Conservation (phyloP, 2,797 vertebrate genomes). For the Pempheris klunzingeri region DNA sequence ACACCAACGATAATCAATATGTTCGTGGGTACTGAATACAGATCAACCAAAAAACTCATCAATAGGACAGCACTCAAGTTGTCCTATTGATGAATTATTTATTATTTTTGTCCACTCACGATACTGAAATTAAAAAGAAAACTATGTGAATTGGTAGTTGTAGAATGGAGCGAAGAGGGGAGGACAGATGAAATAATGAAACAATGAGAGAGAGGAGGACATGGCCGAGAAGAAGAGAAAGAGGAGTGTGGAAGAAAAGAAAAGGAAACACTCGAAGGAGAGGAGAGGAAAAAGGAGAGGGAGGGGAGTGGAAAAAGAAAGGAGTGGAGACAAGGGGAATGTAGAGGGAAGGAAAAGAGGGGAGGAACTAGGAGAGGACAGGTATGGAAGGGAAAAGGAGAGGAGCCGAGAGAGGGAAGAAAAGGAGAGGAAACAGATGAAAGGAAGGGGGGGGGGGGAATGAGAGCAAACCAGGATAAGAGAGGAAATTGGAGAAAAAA, state of each 20-base stretch:
- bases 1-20: constrained; percentile 48
- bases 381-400: not conserved
- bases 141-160: constrained; percentile 9
- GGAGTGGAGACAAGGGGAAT: not conserved
- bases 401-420: not conserved
- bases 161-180: not conserved
- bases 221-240: no score
- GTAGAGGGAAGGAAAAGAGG: not conserved
- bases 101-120: constrained; percentile 36
- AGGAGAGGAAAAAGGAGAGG: not conserved
- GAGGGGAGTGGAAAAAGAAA: not conserved
- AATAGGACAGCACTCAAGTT: constrained; percentile 48
- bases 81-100: constrained; percentile 56
- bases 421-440: not conserved
- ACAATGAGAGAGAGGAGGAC: not conserved
- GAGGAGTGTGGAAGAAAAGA: not conserved
- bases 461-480: not conserved
- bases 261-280: not conserved
- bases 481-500: not conserved
- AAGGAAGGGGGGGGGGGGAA: no score
- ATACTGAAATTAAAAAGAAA: constrained; percentile 10
- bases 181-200: not conserved
- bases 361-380: not conserved
- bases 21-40: constrained; percentile 43
- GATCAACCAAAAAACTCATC: constrained; percentile 38